Evolutionary conservation across 92 coral and sea anemone genomes (phyloP).

Genomic region (Epizoanthus stellaris): DNA sequence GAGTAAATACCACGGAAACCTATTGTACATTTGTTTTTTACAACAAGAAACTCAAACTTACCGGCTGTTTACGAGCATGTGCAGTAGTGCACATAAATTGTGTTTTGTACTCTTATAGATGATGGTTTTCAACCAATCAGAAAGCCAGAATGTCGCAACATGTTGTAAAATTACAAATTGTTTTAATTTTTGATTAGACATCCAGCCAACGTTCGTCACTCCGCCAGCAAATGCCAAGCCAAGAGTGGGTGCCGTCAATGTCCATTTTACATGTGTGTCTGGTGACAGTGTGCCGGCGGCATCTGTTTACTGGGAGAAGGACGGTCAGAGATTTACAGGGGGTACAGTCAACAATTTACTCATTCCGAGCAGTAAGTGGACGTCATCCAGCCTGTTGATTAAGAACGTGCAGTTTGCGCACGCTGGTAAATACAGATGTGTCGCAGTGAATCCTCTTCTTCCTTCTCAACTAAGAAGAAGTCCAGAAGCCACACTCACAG

Average conservation of each 20-base stretch:
- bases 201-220: slow-evolving; percentile 59
- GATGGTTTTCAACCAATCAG: too few relatives aligned
- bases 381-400: slow-evolving; percentile 77
- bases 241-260: slow-evolving; percentile 71
- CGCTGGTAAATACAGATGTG: slow-evolving; percentile 94
- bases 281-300: slow-evolving; percentile 83
- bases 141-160: too few relatives aligned
- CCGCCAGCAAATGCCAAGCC: slow-evolving; percentile 63
- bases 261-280: slow-evolving; percentile 77
- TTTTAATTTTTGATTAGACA: slow-evolving; percentile 59
- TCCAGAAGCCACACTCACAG: slow-evolving; percentile 66
- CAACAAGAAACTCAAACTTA: too few relatives aligned
- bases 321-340: slow-evolving; percentile 69
- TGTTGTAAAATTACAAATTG: too few relatives aligned
- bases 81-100: too few relatives aligned
- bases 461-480: slow-evolving; percentile 69
- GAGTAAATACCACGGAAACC: too few relatives aligned
- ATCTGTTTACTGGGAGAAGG: slow-evolving; percentile 84
- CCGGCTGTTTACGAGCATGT: too few relatives aligned
- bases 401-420: slow-evolving; percentile 70
- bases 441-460: slow-evolving; percentile 84
- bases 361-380: slow-evolving; percentile 63
- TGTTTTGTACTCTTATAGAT: too few relatives aligned
- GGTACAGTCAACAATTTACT: slow-evolving; percentile 42
- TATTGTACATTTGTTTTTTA: too few relatives aligned